Percentiles rank a stretch among this genome's conserved stretches.
phyloP scores from a whole-genome alignment of 2,888 invertebrate genomes.

The Clivina fossor region DNA sequence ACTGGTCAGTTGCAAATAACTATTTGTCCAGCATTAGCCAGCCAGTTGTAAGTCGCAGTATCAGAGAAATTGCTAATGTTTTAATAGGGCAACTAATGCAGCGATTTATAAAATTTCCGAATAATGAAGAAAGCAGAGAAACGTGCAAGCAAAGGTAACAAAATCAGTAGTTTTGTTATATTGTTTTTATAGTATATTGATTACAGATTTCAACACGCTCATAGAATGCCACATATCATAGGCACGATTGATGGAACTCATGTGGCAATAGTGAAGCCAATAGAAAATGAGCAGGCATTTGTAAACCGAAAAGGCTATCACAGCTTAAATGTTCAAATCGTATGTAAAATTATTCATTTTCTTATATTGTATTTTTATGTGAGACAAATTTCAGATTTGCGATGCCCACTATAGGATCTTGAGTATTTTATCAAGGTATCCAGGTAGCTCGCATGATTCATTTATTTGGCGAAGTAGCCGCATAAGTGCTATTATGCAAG shows the following conservation, averaged over 20 bases:
- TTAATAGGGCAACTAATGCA: too few relatives aligned
- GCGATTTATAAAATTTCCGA: too few relatives aligned
- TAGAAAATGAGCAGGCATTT: constrained; percentile 13
- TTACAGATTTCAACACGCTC: constrained; percentile 3
- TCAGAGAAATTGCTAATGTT: too few relatives aligned
- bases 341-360: background rate
- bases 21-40: too few relatives aligned
- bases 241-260: constrained; percentile 23
- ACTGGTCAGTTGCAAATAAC: too few relatives aligned
- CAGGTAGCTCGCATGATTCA: constrained; percentile 10
- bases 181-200: background rate
- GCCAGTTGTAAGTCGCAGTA: too few relatives aligned
- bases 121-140: constrained; percentile 10
- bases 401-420: background rate
- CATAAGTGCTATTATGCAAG: constrained; percentile 2
- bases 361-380: background rate
- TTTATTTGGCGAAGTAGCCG: constrained; percentile 15
- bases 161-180: background rate
- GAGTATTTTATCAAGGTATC: constrained; percentile 1
- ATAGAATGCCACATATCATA: constrained; percentile 12
- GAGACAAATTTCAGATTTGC: constrained; percentile 5
- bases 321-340: constrained; percentile 6
- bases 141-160: constrained; percentile 1
- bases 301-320: constrained; percentile 17
- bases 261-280: constrained; percentile 17